Percentiles rank a stretch among this genome's conserved stretches.
Conservation (phyloP, 2,113 vertebrate genomes). For the Cisticola juncidis region DNA sequence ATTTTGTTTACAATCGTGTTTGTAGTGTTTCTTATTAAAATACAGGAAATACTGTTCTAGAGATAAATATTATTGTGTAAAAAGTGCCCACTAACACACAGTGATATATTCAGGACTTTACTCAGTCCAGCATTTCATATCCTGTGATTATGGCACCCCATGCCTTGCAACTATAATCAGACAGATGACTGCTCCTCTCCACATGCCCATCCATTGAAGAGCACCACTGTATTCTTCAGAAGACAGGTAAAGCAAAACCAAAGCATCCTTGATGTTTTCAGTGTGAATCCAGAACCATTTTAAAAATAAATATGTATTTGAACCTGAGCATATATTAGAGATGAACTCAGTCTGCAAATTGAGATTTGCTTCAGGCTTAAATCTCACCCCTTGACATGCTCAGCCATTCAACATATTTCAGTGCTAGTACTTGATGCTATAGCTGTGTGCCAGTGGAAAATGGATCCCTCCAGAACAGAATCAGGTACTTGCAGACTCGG, state of each 20-base stretch:
- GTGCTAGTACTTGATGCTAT: neutral
- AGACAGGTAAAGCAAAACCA: neutral
- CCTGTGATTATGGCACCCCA: neutral
- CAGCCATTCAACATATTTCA: neutral
- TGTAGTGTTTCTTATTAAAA: neutral
- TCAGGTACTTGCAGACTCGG: accelerated
- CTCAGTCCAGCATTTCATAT: neutral
- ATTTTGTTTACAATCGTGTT: neutral
- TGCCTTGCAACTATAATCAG: neutral
- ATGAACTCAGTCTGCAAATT: neutral
- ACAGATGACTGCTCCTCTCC: neutral
- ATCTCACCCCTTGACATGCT: neutral
- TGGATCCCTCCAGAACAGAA: neutral
- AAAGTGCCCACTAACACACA: neutral
- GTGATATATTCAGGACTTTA: neutral
- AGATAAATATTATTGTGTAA: neutral
- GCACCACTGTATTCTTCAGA: neutral
- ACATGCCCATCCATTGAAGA: neutral
- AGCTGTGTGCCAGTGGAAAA: neutral
- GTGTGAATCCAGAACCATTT: neutral
- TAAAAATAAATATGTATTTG: neutral
- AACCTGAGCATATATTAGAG: neutral
- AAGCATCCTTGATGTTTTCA: neutral
- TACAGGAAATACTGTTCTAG: neutral
- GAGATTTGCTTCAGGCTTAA: neutral